Evolutionary conservation across 2,797 vertebrate species (phyloP).

Genomic region (Emydoidea blandingii): DNA sequence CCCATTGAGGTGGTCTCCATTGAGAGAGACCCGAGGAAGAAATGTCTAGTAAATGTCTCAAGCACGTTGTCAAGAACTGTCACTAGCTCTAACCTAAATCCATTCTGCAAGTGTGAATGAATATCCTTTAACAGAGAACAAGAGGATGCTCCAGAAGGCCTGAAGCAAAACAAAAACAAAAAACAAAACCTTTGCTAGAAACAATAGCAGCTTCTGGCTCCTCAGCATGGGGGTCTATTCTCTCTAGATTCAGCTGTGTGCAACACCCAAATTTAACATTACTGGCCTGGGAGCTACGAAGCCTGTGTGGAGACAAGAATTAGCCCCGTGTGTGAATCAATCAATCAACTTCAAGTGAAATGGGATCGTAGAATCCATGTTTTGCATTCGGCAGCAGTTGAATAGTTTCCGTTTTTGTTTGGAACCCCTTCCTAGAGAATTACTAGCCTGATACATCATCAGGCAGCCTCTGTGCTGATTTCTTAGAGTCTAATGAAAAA

Average conservation of each 20-base stretch:
- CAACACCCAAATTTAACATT: background rate
- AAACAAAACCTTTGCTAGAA: slow-evolving; percentile 15
- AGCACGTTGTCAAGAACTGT: background rate
- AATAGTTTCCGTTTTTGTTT: slow-evolving; percentile 1
- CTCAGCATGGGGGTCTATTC: background rate
- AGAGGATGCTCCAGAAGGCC: rapidly evolving
- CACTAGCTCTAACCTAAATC: background rate
- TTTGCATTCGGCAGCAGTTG: slow-evolving; percentile 7
- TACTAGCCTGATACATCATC: background rate
- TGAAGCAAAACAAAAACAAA: slow-evolving; percentile 15
- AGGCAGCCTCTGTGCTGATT: background rate
- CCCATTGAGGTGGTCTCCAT: background rate
- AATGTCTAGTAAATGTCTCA: background rate
- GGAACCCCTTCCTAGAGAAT: background rate
- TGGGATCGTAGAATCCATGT: background rate
- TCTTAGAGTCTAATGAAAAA: background rate
- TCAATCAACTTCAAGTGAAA: slow-evolving; percentile 1
- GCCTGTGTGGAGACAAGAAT: slow-evolving; percentile 36
- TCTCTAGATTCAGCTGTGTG: background rate
- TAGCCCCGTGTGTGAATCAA: background rate
- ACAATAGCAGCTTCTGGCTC: slow-evolving; percentile 18
- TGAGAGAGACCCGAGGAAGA: background rate
- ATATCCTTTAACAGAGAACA: background rate
- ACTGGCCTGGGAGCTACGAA: slow-evolving; percentile 31
- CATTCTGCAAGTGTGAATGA: background rate